Evolutionary conservation across 2,797 vertebrate species (phyloP).

Genomic region (Pangasius djambal): DNA sequence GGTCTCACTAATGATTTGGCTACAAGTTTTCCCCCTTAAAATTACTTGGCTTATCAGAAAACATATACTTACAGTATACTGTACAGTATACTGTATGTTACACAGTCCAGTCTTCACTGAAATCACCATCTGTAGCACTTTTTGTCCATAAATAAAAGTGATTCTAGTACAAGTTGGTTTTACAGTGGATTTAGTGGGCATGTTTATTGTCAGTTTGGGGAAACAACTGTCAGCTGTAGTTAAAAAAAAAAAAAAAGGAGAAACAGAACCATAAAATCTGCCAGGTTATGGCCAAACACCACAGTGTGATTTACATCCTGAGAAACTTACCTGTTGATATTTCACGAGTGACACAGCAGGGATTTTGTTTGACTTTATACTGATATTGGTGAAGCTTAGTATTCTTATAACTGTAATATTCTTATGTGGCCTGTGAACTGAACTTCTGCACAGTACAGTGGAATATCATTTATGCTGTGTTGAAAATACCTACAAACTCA

Average conservation of each 20-base stretch:
- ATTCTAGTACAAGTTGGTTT: background rate
- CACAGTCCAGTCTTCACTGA: background rate
- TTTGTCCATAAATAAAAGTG: background rate
- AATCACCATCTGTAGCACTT: background rate
- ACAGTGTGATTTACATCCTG: constrained; percentile 33
- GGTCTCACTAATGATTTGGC: background rate
- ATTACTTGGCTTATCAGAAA: background rate
- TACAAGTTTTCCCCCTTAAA: background rate
- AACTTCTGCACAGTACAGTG: background rate
- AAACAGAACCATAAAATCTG: background rate
- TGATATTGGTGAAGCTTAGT: background rate
- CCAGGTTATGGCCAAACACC: background rate
- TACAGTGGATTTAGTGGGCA: background rate
- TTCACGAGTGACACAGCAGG: background rate
- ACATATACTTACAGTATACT: too few relatives aligned
- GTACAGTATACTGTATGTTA: background rate
- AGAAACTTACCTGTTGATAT: constrained; percentile 21
- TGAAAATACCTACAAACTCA: background rate
- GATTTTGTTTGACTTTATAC: background rate
- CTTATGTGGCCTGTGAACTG: background rate
- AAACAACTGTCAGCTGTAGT: background rate
- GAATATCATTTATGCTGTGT: background rate
- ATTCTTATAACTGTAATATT: background rate
- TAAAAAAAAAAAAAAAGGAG: background rate
- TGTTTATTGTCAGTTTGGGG: constrained; percentile 1